Conservation (phyloP, 2,888 invertebrate genomes). For the Adela reaumurella region DNA sequence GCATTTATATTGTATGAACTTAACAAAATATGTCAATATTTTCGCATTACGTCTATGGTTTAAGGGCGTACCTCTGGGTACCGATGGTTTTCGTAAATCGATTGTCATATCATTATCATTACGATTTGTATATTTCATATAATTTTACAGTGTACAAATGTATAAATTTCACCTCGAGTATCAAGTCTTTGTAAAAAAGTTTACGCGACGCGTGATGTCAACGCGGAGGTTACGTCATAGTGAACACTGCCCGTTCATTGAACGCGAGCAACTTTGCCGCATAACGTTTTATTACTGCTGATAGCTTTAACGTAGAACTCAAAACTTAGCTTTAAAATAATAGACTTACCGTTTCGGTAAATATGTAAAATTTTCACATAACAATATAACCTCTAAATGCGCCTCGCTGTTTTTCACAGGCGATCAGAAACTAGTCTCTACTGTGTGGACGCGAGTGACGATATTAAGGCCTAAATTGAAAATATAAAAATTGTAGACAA, state of each 20-base stretch:
- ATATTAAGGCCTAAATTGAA: too few relatives aligned
- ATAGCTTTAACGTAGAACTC: background rate
- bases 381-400: too few relatives aligned
- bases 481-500: too few relatives aligned
- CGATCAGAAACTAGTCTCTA: background rate
- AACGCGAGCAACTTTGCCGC: background rate
- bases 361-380: background rate
- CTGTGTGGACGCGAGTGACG: background rate
- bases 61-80: conserved; percentile 44
- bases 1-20: conserved; percentile 33
- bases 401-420: background rate
- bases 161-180: background rate
- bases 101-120: background rate
- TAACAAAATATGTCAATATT: conserved; percentile 31
- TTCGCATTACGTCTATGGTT: conserved; percentile 21
- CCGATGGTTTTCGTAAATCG: background rate
- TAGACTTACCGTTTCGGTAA: background rate
- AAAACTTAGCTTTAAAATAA: background rate
- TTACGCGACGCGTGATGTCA: background rate
- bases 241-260: background rate
- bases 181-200: background rate
- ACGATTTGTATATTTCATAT: background rate
- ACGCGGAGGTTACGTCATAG: background rate
- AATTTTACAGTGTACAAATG: background rate
- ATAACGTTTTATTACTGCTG: background rate